Base-by-base conservation (phyloP, 2,113 vertebrate genomes). In the Diglossa brunneiventris region DNA sequence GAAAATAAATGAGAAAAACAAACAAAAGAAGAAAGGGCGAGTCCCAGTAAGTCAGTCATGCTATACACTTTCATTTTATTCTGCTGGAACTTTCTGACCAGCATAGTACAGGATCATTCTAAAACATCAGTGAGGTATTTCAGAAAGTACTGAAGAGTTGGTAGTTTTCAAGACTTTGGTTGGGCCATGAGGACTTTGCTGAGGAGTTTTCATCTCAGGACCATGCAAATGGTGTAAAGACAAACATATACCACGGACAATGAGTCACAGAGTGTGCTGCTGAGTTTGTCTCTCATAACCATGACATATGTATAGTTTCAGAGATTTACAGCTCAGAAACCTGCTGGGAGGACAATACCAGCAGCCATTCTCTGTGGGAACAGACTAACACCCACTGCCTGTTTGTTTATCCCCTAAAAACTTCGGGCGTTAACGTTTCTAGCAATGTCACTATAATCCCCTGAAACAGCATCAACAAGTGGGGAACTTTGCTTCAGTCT, bases 341-440 rank as follows among this genome's bases (percentile, higher is more conserved):
- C 27, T 86, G 15, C 44, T 61, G 15, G 6, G 6, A 92, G 22
- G n/a, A 78, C 39, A 46, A 41, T 35, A 28, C 3, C 28, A 82
- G 12, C 15, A 75, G 47, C 26, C 3, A 1, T 42, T 76, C 62
- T 83, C 78, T 72, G 37, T 49, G 19, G 46, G 12, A 89, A 50
- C 20, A 78, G 28, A 35, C 10, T 69, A 77, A 69, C 33, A 55
- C 7, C 4, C 30, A n/a, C 20, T 49, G 27, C 10, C 37, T 53
- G 4, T 76, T 66, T 83, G 26, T 16, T 79, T 73, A 87, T 23
- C 59, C 33, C 26, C 9, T 83, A 59, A 77, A 89, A 80, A 5
- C 5, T 20, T 31, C 37, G 22, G 24, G 27, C 0, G 1, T 28
- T 50, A 81, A 23, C 0, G 0, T 63, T 55, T 82, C 26, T 35